phyloP scores from a whole-genome alignment of 2,888 invertebrate genomes.

The Baronia brevicornis region DNA sequence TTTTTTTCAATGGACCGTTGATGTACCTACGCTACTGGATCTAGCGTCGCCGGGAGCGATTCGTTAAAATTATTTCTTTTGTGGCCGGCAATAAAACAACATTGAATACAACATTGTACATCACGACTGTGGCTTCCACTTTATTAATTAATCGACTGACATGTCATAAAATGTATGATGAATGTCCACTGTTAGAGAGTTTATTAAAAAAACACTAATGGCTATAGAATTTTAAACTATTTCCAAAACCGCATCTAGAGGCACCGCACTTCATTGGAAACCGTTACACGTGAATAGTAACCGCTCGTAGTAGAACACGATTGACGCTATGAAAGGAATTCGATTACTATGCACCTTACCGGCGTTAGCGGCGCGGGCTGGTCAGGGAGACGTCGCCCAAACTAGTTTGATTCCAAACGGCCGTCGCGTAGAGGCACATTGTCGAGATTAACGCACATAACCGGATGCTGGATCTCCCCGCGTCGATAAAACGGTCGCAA shows the following conservation, averaged over 20 bases:
- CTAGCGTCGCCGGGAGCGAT: not conserved
- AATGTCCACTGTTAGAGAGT: no score
- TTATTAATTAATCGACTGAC: no score
- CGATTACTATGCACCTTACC: conserved; percentile 60
- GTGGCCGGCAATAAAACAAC: no score
- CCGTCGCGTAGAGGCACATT: conserved; percentile 56
- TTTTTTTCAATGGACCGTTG: conserved; percentile 14
- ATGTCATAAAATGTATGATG: no score
- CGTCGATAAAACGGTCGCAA: conserved; percentile 63
- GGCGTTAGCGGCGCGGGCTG: conserved; percentile 34
- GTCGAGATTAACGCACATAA: conserved; percentile 65
- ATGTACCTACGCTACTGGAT: conserved; percentile 15
- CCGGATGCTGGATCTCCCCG: conserved; percentile 68
- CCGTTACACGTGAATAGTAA: conserved; percentile 46
- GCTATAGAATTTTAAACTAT: no score
- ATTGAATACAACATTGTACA: no score
- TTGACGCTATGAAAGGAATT: conserved; percentile 58
- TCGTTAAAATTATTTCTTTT: conserved; percentile 3
- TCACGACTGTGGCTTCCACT: no score
- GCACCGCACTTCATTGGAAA: conserved; percentile 2
- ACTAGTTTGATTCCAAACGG: conserved; percentile 66
- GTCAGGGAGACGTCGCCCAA: conserved; percentile 54
- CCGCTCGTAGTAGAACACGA: conserved; percentile 52
- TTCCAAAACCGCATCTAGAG: not conserved
- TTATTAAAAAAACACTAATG: no score